phyloP scores from a whole-genome alignment of 2,888 invertebrate species.

The Dusona sp. region DNA sequence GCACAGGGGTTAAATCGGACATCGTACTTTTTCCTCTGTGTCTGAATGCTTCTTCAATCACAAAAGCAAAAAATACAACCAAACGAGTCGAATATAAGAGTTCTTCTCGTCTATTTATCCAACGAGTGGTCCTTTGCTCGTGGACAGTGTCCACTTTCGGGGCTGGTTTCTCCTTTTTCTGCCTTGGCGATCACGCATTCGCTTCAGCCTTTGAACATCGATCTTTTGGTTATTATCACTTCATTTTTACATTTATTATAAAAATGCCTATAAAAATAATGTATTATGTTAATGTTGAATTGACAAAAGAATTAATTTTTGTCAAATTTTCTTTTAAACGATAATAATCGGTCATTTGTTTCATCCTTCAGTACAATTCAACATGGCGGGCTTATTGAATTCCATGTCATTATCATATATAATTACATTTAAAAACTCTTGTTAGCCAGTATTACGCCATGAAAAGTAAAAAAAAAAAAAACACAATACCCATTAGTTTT shows the following conservation, averaged over 20 bases:
- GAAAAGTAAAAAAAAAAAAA: conserved; percentile 54
- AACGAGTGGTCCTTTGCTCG: conserved; percentile 18
- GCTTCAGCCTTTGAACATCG: neutral
- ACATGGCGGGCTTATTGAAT: conserved; percentile 65
- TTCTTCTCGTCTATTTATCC: neutral
- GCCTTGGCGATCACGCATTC: neutral
- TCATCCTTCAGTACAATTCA: neutral
- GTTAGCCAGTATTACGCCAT: conserved; percentile 69
- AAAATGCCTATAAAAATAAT: neutral
- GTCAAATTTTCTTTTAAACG: neutral
- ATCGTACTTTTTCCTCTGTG: conserved; percentile 19
- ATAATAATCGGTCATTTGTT: neutral
- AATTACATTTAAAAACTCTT: conserved; percentile 83
- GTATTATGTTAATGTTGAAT: too few species aligned
- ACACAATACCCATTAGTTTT: neutral
- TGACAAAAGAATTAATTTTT: neutral
- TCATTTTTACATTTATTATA: neutral
- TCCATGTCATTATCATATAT: conserved; percentile 79
- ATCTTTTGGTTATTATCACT: neutral
- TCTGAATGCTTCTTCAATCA: conserved; percentile 5
- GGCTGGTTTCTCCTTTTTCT: neutral
- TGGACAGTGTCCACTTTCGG: conserved; percentile 28
- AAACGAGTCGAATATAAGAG: neutral
- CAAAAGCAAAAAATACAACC: conserved; percentile 9
- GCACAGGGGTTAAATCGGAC: conserved; percentile 38